Percentiles rank a stretch among this genome's conserved stretches.
These are phyloP conservation scores for Drosophila baimaii DNA, from an alignment of 1,140 invertebrate genomes.

Conservation along the genomic window DNA sequence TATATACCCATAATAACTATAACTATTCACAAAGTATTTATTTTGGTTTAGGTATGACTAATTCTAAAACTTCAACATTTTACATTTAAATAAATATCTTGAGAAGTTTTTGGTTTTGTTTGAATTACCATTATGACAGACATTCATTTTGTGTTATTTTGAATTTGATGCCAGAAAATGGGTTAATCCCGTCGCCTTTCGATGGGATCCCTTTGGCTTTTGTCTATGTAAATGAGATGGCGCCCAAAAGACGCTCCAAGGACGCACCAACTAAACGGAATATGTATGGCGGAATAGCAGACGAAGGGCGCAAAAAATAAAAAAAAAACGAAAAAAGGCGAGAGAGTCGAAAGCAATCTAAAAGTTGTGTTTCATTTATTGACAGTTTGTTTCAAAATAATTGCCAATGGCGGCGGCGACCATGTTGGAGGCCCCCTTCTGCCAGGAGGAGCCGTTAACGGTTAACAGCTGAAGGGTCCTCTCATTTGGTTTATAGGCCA, in stretches of 20 bases:
- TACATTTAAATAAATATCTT: background rate
- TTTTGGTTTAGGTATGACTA: too few species aligned
- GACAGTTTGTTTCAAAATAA: conserved; percentile 71
- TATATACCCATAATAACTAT: too few species aligned
- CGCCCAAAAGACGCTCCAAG: conserved; percentile 51
- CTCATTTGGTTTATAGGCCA: conserved; percentile 43
- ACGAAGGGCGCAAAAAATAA: background rate
- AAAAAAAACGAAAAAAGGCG: background rate
- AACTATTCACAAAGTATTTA: too few species aligned
- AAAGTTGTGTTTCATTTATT: conserved; percentile 70
- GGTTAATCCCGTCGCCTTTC: conserved; percentile 12
- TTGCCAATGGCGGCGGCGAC: conserved; percentile 50
- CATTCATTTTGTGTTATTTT: background rate
- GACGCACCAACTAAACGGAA: conserved; percentile 32
- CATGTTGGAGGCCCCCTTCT: background rate
- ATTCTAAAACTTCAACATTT: too few species aligned
- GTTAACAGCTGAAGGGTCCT: conserved; percentile 26
- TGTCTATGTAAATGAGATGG: conserved; percentile 69
- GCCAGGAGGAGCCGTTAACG: conserved; percentile 15
- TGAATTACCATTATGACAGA: background rate
- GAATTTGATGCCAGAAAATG: conserved; percentile 5
- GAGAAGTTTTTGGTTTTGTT: background rate
- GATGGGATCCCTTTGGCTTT: conserved; percentile 38
- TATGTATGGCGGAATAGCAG: background rate
- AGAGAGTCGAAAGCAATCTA: conserved; percentile 53